Evolutionary conservation across 2,113 vertebrate species (phyloP).

Genomic region (Ceuthmochares aereus): DNA sequence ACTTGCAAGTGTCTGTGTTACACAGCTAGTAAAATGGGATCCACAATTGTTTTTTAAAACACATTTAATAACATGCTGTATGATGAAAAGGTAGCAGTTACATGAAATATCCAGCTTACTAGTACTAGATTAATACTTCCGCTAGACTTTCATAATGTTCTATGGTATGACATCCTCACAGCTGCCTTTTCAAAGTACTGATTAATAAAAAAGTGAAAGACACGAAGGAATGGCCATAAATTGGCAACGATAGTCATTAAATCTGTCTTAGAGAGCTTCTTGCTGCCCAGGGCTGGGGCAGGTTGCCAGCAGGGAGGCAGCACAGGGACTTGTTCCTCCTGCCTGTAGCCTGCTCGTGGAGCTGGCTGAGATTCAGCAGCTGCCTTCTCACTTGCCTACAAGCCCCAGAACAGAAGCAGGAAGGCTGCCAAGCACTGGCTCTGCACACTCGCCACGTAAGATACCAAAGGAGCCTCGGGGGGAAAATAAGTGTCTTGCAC

Average conservation of each 20-base stretch:
- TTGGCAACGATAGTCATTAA: not conserved
- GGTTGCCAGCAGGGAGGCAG: not conserved
- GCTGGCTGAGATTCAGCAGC: not conserved
- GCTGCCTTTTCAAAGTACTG: not conserved
- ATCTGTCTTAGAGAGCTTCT: not conserved
- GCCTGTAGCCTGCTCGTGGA: not conserved
- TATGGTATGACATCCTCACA: not conserved
- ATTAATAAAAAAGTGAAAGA: not conserved
- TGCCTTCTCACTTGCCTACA: not conserved
- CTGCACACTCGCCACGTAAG: rapidly evolving
- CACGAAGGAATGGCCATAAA: not conserved
- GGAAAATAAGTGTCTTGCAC: not conserved
- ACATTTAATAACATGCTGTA: not conserved
- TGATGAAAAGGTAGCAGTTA: not conserved
- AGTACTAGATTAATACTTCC: not conserved
- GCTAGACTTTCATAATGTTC: not conserved
- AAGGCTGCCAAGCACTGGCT: not conserved
- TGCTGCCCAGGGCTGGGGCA: not conserved
- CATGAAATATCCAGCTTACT: not conserved
- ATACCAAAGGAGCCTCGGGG: not conserved
- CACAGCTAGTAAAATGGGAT: not conserved
- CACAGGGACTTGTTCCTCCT: rapidly evolving
- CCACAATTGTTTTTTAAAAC: not conserved
- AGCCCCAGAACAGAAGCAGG: not conserved
- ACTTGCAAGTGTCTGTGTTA: not conserved